A percentile compares a stretch with the other conserved stretches of the same genome.
Evolutionary conservation across 2,113 vertebrate species (phyloP).

Genomic region (Globicephala melas): DNA sequence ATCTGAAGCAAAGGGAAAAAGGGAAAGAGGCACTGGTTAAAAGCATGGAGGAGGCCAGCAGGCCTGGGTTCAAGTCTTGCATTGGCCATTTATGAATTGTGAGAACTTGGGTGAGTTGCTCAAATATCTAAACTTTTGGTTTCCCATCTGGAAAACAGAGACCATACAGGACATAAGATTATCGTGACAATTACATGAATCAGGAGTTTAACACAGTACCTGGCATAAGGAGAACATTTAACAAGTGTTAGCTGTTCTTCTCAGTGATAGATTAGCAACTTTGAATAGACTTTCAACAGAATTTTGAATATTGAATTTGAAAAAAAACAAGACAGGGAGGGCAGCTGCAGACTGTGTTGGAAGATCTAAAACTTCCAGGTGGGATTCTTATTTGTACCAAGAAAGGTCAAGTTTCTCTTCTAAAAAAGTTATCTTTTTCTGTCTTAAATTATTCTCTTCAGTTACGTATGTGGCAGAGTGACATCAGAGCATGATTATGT

Average conservation of each 20-base stretch:
- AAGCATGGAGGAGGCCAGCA: neutral
- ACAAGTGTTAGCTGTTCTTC: neutral
- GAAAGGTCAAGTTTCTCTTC: neutral
- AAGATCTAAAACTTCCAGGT: neutral
- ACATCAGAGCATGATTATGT: neutral
- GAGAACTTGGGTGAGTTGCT: neutral
- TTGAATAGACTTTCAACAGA: neutral
- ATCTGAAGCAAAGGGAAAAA: neutral
- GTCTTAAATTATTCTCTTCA: neutral
- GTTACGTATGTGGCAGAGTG: neutral
- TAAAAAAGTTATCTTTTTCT: neutral
- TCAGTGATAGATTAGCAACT: neutral
- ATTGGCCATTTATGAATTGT: neutral
- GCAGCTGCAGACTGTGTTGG: neutral
- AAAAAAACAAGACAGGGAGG: neutral
- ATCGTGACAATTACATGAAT: neutral
- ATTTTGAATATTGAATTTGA: neutral
- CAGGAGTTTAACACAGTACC: neutral
- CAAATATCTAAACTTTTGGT: neutral
- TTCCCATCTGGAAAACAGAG: conserved; percentile 3
- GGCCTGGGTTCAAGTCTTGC: neutral
- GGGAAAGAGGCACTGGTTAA: neutral
- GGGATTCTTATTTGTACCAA: neutral
- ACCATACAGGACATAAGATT: neutral
- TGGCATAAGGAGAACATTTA: neutral